Conservation (phyloP, 2,113 vertebrate genomes). For the Neotoma lepida region DNA sequence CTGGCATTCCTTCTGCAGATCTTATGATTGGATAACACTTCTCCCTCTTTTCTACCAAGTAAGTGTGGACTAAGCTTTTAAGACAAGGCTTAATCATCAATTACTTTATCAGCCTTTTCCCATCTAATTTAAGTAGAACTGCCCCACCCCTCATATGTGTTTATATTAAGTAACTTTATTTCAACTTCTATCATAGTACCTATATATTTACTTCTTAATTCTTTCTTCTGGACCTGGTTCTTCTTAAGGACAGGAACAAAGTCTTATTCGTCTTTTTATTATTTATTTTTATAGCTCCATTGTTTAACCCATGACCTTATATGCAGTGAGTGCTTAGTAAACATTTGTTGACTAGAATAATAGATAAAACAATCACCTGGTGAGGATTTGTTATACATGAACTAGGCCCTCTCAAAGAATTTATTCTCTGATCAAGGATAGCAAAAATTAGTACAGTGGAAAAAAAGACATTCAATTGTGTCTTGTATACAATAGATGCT, state of each 20-base stretch:
- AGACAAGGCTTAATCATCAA: slow-evolving; percentile 26
- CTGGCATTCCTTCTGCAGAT: slow-evolving; percentile 29
- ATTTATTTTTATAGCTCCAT: not conserved
- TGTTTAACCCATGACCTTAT: not conserved
- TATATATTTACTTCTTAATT: not conserved
- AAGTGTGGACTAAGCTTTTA: not conserved
- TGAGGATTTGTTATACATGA: not conserved
- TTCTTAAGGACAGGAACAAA: not conserved
- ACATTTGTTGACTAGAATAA: slow-evolving; percentile 5
- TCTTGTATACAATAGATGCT: not conserved
- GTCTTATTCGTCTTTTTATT: not conserved
- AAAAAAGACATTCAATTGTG: slow-evolving; percentile 7
- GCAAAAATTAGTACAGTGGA: not conserved
- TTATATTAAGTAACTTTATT: not conserved
- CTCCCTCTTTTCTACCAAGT: slow-evolving; percentile 24
- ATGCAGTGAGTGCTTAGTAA: not conserved
- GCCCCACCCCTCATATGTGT: not conserved
- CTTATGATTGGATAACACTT: not conserved
- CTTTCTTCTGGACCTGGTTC: not conserved
- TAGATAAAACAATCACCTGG: not conserved
- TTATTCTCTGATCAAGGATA: not conserved
- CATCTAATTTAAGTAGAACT: not conserved
- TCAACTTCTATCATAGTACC: not conserved
- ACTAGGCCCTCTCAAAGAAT: not conserved
- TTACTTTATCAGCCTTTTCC: slow-evolving; percentile 16